These are phyloP conservation scores for Heliocidaris tuberculata DNA, from an alignment of 35 echinoderm and acorn worm species.

Conservation along the genomic window DNA sequence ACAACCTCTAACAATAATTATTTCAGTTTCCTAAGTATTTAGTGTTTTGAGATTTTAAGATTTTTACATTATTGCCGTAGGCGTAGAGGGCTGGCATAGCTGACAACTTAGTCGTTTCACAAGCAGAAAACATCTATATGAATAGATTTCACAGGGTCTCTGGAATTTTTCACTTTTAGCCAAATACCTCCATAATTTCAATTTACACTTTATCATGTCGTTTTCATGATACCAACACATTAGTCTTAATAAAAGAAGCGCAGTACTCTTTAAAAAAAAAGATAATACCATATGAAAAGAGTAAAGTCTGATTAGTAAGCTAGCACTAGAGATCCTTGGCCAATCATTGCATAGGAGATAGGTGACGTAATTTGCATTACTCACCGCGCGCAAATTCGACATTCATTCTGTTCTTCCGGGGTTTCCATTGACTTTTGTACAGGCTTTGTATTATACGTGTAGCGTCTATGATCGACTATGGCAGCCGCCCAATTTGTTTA, in stretches of 20 bases:
- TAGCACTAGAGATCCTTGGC: not conserved
- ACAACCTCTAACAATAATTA: too few species aligned
- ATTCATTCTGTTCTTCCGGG: constrained; percentile 41
- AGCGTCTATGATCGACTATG: not conserved
- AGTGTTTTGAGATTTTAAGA: too few species aligned
- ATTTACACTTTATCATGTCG: too few species aligned
- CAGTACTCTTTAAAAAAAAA: too few species aligned
- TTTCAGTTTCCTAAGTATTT: too few species aligned
- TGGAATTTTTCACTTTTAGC: too few species aligned
- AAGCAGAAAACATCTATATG: not conserved
- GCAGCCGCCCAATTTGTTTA: constrained; percentile 15
- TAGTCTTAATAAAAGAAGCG: too few species aligned
- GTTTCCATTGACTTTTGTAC: constrained; percentile 19
- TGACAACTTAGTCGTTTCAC: not conserved
- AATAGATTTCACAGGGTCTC: too few species aligned
- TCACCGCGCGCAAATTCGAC: constrained; percentile 53
- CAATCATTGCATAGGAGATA: not conserved
- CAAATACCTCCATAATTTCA: too few species aligned
- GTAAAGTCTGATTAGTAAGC: not conserved
- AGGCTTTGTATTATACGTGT: not conserved
- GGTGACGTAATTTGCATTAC: constrained; percentile 14
- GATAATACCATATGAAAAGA: not conserved
- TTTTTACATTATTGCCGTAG: not conserved
- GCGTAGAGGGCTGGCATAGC: not conserved
- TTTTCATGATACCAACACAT: too few species aligned